Percentiles rank a stretch among this genome's conserved stretches.
phyloP scores from a whole-genome alignment of 1,140 invertebrate genomes.

The Metaphire vulgaris region DNA sequence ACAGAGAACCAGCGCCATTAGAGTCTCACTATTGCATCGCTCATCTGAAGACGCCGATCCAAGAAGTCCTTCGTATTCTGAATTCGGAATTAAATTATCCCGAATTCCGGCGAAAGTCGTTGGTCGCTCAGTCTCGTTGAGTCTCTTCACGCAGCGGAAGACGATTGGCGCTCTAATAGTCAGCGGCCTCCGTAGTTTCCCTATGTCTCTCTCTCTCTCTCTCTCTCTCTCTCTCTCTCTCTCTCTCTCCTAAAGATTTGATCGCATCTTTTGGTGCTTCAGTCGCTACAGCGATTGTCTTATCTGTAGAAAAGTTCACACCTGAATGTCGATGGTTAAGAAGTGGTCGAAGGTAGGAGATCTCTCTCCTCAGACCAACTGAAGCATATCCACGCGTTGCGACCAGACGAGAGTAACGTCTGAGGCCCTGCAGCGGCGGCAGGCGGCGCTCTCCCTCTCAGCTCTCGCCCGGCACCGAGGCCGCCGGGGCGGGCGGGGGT shows the following conservation, averaged over 20 bases:
- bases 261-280: background rate
- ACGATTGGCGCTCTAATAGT: background rate
- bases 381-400: background rate
- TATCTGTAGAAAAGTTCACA: too few relatives aligned
- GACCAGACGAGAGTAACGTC: background rate
- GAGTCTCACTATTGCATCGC: too few relatives aligned
- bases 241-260: background rate
- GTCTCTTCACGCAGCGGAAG: background rate
- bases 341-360: background rate
- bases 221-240: background rate
- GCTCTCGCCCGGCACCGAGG: background rate
- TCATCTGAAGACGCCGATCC: too few relatives aligned
- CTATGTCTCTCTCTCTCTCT: background rate
- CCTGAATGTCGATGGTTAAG: background rate
- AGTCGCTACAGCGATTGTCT: too few relatives aligned
- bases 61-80: background rate
- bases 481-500: too few relatives aligned
- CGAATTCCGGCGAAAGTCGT: background rate
- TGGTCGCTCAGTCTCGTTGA: background rate
- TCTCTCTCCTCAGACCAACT: background rate
- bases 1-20: background rate
- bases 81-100: background rate
- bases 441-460: background rate
- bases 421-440: background rate
- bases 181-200: background rate